Percentiles rank a stretch among this genome's conserved stretches.
Conservation (phyloP, 2,888 invertebrate species). For the Tenthredo amoena region DNA sequence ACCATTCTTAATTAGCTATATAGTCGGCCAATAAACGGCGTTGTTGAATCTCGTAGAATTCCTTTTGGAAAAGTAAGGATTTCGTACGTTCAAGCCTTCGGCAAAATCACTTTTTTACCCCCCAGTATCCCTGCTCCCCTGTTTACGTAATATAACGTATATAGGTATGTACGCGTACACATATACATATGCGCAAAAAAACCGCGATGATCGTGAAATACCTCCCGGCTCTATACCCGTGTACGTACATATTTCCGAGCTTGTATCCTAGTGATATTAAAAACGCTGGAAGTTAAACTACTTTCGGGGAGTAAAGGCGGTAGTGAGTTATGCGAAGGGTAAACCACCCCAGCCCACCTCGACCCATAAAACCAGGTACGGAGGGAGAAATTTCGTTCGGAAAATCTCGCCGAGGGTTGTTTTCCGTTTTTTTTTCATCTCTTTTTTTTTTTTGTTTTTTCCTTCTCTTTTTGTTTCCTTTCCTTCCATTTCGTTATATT, state of each 20-base stretch:
- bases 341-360: neutral
- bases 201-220: neutral
- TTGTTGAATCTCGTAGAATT: neutral
- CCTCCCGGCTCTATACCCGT: neutral
- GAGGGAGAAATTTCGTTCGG: neutral
- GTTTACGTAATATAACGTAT: neutral
- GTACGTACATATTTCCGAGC: neutral
- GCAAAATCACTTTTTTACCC: neutral
- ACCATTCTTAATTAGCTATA: conserved; percentile 48
- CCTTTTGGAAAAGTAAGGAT: neutral
- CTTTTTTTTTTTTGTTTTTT: neutral
- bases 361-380: neutral
- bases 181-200: neutral
- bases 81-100: conserved; percentile 1
- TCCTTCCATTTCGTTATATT: conserved; percentile 41
- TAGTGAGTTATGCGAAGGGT: conserved; percentile 24
- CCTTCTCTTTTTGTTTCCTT: neutral
- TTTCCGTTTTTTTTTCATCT: neutral
- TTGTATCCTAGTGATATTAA: neutral
- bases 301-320: neutral
- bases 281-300: conserved; percentile 10
- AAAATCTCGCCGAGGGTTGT: neutral
- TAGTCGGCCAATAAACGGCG: conserved; percentile 21
- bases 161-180: neutral
- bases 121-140: neutral